Conservation (phyloP, 2,888 invertebrate species). For the Leptothorax acervorum region DNA sequence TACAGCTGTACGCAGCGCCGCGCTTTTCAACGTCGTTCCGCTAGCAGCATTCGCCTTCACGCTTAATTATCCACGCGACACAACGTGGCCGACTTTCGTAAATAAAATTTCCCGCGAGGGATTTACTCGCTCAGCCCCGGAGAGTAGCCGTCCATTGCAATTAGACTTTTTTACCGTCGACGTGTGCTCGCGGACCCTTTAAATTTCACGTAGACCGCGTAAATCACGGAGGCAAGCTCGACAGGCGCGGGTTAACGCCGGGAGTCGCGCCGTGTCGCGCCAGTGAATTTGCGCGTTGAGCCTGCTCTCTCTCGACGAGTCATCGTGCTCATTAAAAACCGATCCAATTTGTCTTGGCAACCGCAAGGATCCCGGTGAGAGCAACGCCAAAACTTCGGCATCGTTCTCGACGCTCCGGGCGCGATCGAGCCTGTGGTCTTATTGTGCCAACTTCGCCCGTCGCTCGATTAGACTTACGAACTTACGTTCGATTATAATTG, state of each 20-base stretch:
- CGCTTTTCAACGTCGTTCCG: slow-evolving; percentile 38
- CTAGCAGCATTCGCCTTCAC: slow-evolving; percentile 29
- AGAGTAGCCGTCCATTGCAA: slow-evolving; percentile 51
- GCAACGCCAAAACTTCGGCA: slow-evolving; percentile 36
- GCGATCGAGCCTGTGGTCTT: slow-evolving; percentile 59
- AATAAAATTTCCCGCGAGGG: slow-evolving; percentile 50
- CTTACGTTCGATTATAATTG: slow-evolving; percentile 63
- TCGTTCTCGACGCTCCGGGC: slow-evolving; percentile 15
- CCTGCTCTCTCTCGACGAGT: slow-evolving; percentile 50
- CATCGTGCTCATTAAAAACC: slow-evolving; percentile 71
- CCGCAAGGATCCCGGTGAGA: slow-evolving; percentile 20
- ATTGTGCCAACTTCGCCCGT: slow-evolving; percentile 61
- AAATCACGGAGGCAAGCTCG: slow-evolving; percentile 52
- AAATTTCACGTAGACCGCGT: slow-evolving; percentile 63
- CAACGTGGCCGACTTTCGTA: slow-evolving; percentile 43
- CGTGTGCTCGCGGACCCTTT: slow-evolving; percentile 51
- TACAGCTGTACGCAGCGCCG: slow-evolving; percentile 5
- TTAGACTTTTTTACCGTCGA: slow-evolving; percentile 49
- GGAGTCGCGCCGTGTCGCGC: neutral
- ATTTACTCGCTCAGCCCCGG: slow-evolving; percentile 45
- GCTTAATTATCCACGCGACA: slow-evolving; percentile 53
- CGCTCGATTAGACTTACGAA: slow-evolving; percentile 70
- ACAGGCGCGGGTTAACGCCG: slow-evolving; percentile 35
- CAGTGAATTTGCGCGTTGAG: slow-evolving; percentile 11
- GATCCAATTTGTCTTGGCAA: slow-evolving; percentile 70